Evolutionary conservation across 2,797 vertebrate genomes (phyloP).

Genomic region (Acanthurus leucopareius): DNA sequence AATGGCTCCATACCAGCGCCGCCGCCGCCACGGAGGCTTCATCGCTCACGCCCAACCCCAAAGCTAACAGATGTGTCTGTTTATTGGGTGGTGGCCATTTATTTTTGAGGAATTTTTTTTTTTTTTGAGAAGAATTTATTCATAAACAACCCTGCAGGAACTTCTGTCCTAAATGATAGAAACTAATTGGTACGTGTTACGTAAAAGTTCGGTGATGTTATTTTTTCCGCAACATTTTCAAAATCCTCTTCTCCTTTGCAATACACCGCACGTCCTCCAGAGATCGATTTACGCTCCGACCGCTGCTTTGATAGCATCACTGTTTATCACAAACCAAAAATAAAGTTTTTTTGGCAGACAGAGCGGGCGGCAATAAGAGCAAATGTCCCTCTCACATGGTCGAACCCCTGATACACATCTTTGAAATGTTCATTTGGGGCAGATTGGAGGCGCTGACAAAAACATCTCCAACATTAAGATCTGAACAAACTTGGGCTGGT

Average conservation of each 20-base stretch:
- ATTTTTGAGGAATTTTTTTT: not conserved
- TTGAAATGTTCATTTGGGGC: not conserved
- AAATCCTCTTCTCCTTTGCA: not conserved
- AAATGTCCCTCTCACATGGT: not conserved
- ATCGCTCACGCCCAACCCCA: slow-evolving; percentile 37
- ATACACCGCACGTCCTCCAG: not conserved
- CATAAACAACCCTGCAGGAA: not conserved
- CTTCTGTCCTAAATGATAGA: not conserved
- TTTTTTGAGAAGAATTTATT: slow-evolving; percentile 3
- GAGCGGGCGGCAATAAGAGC: not conserved
- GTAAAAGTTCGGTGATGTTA: not conserved
- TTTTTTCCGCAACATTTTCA: not conserved
- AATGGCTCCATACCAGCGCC: slow-evolving; percentile 48
- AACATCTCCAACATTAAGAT: not conserved
- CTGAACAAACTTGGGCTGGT: not conserved
- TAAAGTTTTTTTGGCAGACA: not conserved
- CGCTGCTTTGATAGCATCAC: not conserved
- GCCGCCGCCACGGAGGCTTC: slow-evolving; percentile 14
- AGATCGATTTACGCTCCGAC: not conserved
- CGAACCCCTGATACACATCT: not conserved
- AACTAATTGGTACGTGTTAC: slow-evolving; percentile 1
- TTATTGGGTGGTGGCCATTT: not conserved
- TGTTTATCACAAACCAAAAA: not conserved
- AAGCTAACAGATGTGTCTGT: slow-evolving; percentile 28
- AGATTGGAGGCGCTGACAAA: not conserved